phyloP scores from a whole-genome alignment of 2,113 vertebrate species.

The Pelodiscus sinensis region DNA sequence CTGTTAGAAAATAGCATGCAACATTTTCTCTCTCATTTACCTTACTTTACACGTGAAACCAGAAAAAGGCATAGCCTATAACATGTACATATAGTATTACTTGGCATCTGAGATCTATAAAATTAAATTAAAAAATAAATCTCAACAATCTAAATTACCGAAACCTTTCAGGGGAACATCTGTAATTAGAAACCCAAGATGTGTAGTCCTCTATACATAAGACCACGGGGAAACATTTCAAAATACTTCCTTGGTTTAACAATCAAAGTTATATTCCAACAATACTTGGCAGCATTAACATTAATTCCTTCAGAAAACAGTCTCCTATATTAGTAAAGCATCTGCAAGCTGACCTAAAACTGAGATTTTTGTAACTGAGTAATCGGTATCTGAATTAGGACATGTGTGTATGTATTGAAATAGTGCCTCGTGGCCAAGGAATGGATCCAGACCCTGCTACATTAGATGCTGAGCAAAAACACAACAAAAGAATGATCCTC shows the following conservation, averaged over 20 bases:
- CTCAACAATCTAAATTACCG: background rate
- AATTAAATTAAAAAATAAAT: background rate
- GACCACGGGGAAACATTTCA: background rate
- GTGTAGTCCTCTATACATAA: background rate
- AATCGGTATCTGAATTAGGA: too few relatives aligned
- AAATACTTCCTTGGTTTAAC: background rate
- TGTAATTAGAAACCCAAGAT: conserved; percentile 3
- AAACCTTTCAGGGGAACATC: background rate
- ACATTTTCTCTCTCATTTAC: background rate
- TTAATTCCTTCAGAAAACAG: background rate
- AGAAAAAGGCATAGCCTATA: background rate
- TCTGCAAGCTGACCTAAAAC: too few relatives aligned
- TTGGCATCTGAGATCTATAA: background rate
- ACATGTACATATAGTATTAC: background rate
- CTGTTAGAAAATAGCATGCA: background rate
- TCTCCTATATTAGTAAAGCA: background rate
- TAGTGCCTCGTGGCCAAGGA: too few relatives aligned
- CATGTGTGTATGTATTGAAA: too few relatives aligned
- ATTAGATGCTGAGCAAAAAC: background rate
- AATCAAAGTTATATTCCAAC: background rate
- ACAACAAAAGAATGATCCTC: background rate
- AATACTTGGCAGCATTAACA: background rate
- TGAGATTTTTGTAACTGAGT: too few relatives aligned
- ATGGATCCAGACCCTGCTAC: too few relatives aligned
- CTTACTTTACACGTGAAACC: background rate